These are phyloP conservation scores for Callopanchax toddi DNA, from an alignment of 2,113 vertebrate species.

Conservation along the genomic window DNA sequence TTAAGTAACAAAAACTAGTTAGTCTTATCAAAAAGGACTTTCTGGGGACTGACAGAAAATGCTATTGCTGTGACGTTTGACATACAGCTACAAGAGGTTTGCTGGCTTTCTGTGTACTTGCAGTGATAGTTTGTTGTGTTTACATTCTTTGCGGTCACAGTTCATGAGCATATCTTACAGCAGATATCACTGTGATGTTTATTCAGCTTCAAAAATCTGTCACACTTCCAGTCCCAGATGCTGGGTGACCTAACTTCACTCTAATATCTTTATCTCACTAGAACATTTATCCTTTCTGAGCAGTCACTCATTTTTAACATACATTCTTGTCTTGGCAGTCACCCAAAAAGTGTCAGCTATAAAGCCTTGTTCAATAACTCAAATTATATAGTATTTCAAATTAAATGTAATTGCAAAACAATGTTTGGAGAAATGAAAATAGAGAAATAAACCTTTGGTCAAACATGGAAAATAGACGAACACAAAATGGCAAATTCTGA, in stretches of 20 bases:
- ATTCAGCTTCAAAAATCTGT: conserved; percentile 5
- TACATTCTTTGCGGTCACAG: not conserved
- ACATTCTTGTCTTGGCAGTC: not conserved
- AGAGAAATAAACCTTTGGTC: no score
- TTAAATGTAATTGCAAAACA: no score
- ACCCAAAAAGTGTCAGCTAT: not conserved
- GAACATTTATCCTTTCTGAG: not conserved
- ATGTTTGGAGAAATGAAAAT: no score
- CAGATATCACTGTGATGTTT: not conserved
- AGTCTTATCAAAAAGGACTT: no score
- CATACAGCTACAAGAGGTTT: not conserved
- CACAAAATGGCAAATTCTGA: no score
- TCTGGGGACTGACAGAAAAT: not conserved
- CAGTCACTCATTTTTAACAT: not conserved
- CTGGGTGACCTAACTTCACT: not conserved
- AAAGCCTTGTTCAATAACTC: no score
- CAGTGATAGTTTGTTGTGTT: not conserved
- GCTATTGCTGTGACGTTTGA: not conserved
- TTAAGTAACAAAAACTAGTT: not conserved
- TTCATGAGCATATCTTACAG: not conserved
- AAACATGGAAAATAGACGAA: no score
- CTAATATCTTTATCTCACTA: not conserved
- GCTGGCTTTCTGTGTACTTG: not conserved
- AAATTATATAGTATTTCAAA: no score
- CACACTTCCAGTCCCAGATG: conserved; percentile 5